Conservation (phyloP, 1,140 invertebrate species). For the Drosophila bipectinata region DNA sequence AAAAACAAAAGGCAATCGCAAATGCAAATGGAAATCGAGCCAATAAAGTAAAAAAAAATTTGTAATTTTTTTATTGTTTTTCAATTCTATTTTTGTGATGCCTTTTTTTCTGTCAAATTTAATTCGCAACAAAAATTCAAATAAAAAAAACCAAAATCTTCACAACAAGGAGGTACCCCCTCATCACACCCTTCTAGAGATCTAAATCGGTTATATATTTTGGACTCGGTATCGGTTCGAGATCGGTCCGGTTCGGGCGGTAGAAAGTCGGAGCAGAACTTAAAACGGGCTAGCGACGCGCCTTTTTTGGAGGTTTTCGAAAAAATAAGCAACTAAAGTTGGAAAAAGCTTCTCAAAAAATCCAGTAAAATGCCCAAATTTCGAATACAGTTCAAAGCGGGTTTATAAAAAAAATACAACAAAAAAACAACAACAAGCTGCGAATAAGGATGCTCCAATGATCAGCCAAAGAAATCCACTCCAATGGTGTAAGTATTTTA, state of each 20-base stretch:
- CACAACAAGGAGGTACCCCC: neutral
- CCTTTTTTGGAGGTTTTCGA: conserved; percentile 54
- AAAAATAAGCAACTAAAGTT: neutral
- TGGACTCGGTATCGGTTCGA: conserved; percentile 42
- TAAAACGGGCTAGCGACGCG: conserved; percentile 35
- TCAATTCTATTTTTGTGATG: conserved; percentile 63
- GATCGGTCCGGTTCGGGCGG: conserved; percentile 13
- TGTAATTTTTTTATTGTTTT: conserved; percentile 74
- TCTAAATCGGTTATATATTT: conserved; percentile 16
- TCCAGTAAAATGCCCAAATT: conserved; percentile 49
- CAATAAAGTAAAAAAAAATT: conserved; percentile 55
- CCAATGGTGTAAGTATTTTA: too few relatives aligned
- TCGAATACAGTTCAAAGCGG: conserved; percentile 70
- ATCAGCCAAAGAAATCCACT: too few relatives aligned
- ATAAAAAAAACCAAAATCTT: neutral
- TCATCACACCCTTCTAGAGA: neutral
- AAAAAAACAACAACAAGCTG: conserved; percentile 28
- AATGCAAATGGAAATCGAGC: conserved; percentile 51
- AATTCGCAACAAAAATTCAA: conserved; percentile 50
- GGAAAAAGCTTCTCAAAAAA: neutral
- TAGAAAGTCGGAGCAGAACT: conserved; percentile 29
- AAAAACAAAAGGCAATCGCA: conserved; percentile 63
- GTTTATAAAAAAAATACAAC: conserved; percentile 19
- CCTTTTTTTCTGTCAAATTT: conserved; percentile 56
- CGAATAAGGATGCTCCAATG: conserved; percentile 28